A percentile compares a stretch with the other conserved stretches of the same genome.
Conservation (phyloP, 2,888 invertebrate species). For the Mythimna pallens region DNA sequence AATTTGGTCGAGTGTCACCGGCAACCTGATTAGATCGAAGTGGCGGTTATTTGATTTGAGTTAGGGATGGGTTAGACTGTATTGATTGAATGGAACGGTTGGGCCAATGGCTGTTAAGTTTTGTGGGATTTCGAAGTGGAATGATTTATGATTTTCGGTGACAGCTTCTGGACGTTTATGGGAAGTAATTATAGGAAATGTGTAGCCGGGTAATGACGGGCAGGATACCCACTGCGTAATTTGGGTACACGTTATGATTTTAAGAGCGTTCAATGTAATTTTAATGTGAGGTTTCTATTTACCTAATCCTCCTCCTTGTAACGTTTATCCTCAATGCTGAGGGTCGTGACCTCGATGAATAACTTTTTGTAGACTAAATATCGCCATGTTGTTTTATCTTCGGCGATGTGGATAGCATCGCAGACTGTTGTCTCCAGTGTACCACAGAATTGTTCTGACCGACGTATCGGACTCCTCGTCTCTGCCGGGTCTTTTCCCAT, state of each 20-base stretch:
- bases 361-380: too few species aligned
- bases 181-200: conserved; percentile 26
- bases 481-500: too few species aligned
- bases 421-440: background rate
- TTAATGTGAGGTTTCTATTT: background rate
- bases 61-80: conserved; percentile 73
- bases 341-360: too few species aligned
- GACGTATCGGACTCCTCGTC: background rate
- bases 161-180: conserved; percentile 22
- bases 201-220: background rate
- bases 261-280: background rate
- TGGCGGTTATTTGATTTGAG: conserved; percentile 80
- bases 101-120: conserved; percentile 45
- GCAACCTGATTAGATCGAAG: conserved; percentile 81
- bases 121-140: conserved; percentile 44
- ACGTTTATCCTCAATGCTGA: background rate
- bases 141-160: conserved; percentile 50
- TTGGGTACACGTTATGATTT: background rate
- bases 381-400: too few species aligned
- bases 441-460: background rate
- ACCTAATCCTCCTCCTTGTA: background rate
- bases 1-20: conserved; percentile 77
- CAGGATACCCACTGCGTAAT: background rate
- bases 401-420: too few species aligned
- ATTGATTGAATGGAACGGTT: conserved; percentile 65